Conservation (phyloP, 2,113 vertebrate species). For the Rutilus rutilus region DNA sequence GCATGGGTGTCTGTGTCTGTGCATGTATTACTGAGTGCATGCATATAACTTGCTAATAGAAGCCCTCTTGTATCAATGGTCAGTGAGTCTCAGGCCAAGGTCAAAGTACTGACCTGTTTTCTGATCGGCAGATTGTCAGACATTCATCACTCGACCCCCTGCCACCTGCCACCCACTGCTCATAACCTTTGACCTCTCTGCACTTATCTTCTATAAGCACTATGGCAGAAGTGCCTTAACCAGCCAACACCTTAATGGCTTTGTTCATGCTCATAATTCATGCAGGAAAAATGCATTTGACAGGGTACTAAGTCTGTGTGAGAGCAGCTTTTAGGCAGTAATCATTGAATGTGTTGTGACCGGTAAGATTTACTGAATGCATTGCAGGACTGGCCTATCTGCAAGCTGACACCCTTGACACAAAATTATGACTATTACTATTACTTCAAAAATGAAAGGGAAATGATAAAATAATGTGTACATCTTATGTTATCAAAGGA, state of each 20-base stretch:
- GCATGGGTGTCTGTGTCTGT: slow-evolving; percentile 43
- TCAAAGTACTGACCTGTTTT: slow-evolving; percentile 67
- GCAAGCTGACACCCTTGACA: slow-evolving; percentile 12
- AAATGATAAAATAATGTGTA: neutral
- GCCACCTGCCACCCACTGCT: slow-evolving; percentile 30
- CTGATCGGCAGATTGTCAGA: slow-evolving; percentile 66
- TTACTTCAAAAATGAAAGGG: neutral
- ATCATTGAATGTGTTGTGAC: slow-evolving; percentile 25
- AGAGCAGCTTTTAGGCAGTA: slow-evolving; percentile 28
- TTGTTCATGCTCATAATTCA: slow-evolving; percentile 48
- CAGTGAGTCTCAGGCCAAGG: slow-evolving; percentile 57
- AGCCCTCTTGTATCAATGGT: slow-evolving; percentile 40
- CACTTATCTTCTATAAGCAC: slow-evolving; percentile 61
- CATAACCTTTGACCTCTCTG: slow-evolving; percentile 57
- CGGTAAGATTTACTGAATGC: slow-evolving; percentile 31
- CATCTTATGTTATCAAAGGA: neutral
- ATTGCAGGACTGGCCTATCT: neutral
- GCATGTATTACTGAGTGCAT: slow-evolving; percentile 30
- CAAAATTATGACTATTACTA: neutral
- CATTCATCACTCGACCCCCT: slow-evolving; percentile 62
- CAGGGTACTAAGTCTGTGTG: slow-evolving; percentile 32
- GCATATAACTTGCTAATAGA: slow-evolving; percentile 1
- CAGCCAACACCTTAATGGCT: slow-evolving; percentile 50
- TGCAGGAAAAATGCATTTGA: slow-evolving; percentile 44
- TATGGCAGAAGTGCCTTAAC: slow-evolving; percentile 43